Conservation (phyloP, 2,888 invertebrate genomes). For the Thymelicus acteon region DNA sequence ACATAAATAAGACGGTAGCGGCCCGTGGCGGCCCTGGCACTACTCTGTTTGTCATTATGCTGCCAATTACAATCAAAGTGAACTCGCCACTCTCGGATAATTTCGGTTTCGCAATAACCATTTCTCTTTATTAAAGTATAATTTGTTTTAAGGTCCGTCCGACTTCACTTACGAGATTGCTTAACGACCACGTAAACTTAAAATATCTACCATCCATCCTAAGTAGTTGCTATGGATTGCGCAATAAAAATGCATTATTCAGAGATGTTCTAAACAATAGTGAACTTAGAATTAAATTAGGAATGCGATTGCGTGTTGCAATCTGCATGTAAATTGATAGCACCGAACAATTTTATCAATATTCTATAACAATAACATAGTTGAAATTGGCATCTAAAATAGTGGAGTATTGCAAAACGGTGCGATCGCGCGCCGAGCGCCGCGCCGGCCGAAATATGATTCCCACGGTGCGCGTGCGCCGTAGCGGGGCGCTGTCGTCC, state of each 20-base stretch:
- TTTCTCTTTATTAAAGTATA: constrained; percentile 39
- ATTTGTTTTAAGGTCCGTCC: constrained; percentile 31
- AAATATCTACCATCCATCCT: neutral
- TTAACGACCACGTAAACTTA: constrained; percentile 5
- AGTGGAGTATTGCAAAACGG: constrained; percentile 74
- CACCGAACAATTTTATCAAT: constrained; percentile 37
- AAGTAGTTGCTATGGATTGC: constrained; percentile 1
- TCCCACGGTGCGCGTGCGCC: constrained; percentile 76
- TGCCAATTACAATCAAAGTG: constrained; percentile 72
- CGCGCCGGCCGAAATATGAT: constrained; percentile 70
- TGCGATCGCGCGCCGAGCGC: constrained; percentile 52
- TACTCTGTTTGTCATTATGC: constrained; percentile 81
- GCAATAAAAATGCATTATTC: constrained; percentile 13
- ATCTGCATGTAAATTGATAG: constrained; percentile 40
- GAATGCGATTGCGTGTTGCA: constrained; percentile 36
- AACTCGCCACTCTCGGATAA: constrained; percentile 61
- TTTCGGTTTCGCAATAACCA: constrained; percentile 37
- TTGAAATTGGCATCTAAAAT: constrained; percentile 51
- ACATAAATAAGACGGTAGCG: constrained; percentile 80
- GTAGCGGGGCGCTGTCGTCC: constrained; percentile 72
- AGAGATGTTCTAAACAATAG: constrained; percentile 22
- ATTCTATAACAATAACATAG: constrained; percentile 41
- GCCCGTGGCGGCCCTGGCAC: constrained; percentile 76
- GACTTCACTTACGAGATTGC: constrained; percentile 27
- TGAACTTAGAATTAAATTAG: constrained; percentile 27